A percentile compares a stretch with the other conserved stretches of the same genome.
phyloP scores from a whole-genome alignment of 2,797 vertebrate genomes.

The Mormyrus proboscirostris region DNA sequence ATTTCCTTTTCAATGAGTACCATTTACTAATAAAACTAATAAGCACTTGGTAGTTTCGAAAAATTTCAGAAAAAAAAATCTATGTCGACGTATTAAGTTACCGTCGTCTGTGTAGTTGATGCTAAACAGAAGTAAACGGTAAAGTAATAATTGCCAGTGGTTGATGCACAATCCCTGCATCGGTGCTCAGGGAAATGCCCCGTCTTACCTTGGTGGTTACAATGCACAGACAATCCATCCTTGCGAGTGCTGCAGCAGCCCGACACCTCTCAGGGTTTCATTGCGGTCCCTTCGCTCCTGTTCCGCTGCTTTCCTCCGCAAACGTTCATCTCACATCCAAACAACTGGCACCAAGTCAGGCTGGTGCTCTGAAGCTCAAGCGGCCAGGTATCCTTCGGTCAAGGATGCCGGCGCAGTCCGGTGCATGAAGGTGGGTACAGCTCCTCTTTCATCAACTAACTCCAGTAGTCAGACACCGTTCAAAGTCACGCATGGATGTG shows the following conservation, averaged over 20 bases:
- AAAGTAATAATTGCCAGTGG: background rate
- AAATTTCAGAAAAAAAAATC: background rate
- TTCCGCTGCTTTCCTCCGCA: background rate
- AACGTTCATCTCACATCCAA: background rate
- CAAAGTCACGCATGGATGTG: conserved; percentile 6
- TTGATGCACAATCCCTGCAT: background rate
- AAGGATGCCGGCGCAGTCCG: background rate
- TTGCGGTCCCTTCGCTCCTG: conserved; percentile 32
- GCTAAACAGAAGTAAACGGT: background rate
- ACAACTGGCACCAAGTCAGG: background rate
- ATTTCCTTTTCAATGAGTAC: background rate
- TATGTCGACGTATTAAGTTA: background rate
- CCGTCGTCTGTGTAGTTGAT: background rate
- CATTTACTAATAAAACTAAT: background rate
- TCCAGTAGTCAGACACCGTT: conserved; percentile 2
- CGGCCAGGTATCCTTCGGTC: background rate
- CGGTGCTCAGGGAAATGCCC: background rate
- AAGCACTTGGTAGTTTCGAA: background rate
- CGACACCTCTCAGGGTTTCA: conserved; percentile 54
- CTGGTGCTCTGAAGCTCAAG: conserved; percentile 16
- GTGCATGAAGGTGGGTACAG: background rate
- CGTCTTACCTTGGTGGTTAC: conserved; percentile 86
- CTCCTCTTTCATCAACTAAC: conserved; percentile 1
- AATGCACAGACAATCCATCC: conserved; percentile 87
- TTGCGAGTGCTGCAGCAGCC: conserved; percentile 54